Evolutionary conservation across 2,797 vertebrate genomes (phyloP).

Genomic region (Propithecus deckenii): DNA sequence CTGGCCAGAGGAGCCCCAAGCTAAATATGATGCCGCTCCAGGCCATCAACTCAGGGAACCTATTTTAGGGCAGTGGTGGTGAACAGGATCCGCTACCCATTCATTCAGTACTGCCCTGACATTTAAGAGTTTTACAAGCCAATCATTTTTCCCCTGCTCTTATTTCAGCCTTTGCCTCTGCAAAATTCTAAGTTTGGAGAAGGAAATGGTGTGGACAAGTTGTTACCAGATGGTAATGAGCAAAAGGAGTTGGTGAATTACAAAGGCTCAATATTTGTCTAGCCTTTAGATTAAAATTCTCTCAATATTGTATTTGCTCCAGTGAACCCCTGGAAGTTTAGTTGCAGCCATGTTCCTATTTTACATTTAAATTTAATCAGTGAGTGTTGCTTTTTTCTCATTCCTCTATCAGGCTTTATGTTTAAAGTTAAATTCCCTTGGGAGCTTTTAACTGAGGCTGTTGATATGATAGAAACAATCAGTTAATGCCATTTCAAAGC

Average conservation of each 20-base stretch:
- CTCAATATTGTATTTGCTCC: neutral
- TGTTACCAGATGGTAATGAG: neutral
- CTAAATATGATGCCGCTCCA: conserved; percentile 9
- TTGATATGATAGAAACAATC: conserved; percentile 14
- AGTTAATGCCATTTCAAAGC: conserved; percentile 44
- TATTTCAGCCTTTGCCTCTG: conserved; percentile 48
- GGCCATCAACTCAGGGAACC: neutral
- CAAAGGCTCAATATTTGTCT: neutral
- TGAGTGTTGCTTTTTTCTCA: neutral
- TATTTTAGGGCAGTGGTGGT: conserved; percentile 30
- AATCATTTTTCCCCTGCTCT: neutral
- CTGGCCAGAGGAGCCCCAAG: neutral
- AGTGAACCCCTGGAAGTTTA: neutral
- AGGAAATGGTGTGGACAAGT: neutral
- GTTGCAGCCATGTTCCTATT: neutral
- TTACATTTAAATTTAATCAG: conserved; percentile 55
- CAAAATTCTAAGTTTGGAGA: neutral
- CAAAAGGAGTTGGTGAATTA: neutral
- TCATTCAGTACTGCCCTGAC: conserved; percentile 50
- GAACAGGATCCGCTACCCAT: neutral
- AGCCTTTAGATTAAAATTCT: neutral
- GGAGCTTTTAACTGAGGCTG: conserved; percentile 22
- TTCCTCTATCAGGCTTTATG: neutral
- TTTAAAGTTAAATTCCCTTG: conserved; percentile 39
- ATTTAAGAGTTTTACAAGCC: conserved; percentile 37